A percentile compares a stretch with the other conserved stretches of the same genome.
Conservation (phyloP, 1,140 invertebrate species). For the Argopecten irradians region DNA sequence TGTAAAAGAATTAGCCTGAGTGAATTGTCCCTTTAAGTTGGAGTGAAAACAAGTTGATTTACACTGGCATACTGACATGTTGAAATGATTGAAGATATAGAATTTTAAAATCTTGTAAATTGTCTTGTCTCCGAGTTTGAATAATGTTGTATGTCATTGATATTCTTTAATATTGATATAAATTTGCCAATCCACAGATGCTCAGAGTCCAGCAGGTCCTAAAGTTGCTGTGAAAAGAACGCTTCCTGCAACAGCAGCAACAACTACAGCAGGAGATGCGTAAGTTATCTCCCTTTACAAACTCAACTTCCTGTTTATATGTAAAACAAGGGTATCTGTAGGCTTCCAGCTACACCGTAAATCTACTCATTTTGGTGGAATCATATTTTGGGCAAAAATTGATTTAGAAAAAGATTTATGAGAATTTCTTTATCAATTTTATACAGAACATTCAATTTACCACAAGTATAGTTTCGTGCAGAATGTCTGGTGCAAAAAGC, state of each 20-base stretch:
- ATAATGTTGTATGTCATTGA: no score
- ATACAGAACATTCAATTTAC: neutral
- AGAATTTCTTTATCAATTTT: neutral
- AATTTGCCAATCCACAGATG: constrained; percentile 36
- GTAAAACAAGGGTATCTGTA: no score
- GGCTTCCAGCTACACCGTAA: neutral
- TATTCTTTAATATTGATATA: neutral
- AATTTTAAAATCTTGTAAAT: no score
- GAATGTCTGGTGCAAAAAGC: no score
- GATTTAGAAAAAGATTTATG: no score
- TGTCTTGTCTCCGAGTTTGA: no score
- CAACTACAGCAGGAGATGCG: constrained; percentile 39
- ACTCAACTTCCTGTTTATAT: no score
- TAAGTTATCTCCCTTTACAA: constrained; percentile 34
- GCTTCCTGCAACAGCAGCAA: constrained; percentile 35
- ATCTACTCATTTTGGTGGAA: neutral
- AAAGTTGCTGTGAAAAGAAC: constrained; percentile 61
- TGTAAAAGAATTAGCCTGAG: no score
- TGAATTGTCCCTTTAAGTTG: no score
- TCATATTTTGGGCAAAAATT: no score
- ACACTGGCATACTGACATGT: constrained; percentile 21
- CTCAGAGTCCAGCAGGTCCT: constrained; percentile 50
- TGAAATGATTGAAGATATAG: no score
- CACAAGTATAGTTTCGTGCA: neutral
- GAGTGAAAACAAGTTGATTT: no score